phyloP scores from a whole-genome alignment of 2,113 vertebrate species.

The Dermatemys mawii region DNA sequence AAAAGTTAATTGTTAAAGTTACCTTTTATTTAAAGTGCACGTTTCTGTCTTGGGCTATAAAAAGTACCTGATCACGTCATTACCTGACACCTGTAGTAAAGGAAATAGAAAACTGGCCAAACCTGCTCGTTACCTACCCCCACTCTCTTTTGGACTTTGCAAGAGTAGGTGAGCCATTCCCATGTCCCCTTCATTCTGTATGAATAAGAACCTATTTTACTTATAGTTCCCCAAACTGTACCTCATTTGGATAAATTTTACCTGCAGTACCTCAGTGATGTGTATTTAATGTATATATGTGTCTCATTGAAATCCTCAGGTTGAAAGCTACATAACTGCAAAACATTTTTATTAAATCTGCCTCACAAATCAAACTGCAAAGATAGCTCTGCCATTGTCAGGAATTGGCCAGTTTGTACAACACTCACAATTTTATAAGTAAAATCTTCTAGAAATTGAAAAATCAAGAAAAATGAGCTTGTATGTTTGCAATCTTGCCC shows the following conservation, averaged over 20 bases:
- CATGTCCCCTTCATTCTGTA: not conserved
- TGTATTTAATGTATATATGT: not conserved
- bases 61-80: rapidly evolving
- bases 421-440: not conserved
- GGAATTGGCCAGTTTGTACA: not conserved
- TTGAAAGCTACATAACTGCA: rapidly evolving
- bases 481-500: not conserved
- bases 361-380: not conserved
- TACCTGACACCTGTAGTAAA: not conserved
- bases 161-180: not conserved
- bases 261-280: not conserved
- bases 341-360: not conserved
- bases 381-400: not conserved
- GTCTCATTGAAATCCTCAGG: not conserved
- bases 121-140: not conserved
- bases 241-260: not conserved
- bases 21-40: not conserved
- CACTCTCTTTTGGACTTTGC: not conserved
- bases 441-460: not conserved
- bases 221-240: not conserved
- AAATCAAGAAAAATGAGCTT: not conserved
- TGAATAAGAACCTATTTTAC: not conserved
- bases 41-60: not conserved
- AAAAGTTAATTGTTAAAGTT: not conserved
- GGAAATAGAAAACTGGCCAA: not conserved